These are phyloP conservation scores for Odontothrips loti DNA, from an alignment of 2,888 invertebrate genomes.

Conservation along the genomic window DNA sequence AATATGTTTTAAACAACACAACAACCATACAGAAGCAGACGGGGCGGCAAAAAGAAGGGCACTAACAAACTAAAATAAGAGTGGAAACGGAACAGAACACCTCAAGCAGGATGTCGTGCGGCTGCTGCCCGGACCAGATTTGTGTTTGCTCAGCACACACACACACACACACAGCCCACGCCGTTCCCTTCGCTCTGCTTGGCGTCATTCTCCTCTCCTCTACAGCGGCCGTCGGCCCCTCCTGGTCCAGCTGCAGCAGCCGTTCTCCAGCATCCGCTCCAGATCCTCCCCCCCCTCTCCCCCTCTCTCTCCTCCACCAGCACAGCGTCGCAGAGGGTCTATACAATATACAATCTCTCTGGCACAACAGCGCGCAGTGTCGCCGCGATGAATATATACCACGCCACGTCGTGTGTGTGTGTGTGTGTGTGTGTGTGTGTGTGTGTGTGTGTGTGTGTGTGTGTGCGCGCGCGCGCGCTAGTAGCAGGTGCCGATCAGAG, in stretches of 20 bases:
- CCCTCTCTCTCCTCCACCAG: background rate
- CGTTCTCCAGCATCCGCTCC: conserved; percentile 21
- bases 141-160: background rate
- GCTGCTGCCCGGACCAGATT: background rate
- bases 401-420: no score
- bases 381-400: no score
- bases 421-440: no score
- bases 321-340: no score
- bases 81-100: background rate
- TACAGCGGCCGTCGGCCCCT: background rate
- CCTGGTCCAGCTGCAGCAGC: background rate
- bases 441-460: no score
- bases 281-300: background rate
- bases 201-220: background rate
- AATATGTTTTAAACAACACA: no score
- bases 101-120: background rate
- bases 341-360: no score
- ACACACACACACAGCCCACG: background rate
- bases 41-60: background rate
- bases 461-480: no score
- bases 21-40: no score
- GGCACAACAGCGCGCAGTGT: no score
- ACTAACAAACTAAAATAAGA: background rate
- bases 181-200: background rate
- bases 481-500: no score